Conservation (phyloP, 2,888 invertebrate species). For the Hydroisotoma schaefferi region DNA sequence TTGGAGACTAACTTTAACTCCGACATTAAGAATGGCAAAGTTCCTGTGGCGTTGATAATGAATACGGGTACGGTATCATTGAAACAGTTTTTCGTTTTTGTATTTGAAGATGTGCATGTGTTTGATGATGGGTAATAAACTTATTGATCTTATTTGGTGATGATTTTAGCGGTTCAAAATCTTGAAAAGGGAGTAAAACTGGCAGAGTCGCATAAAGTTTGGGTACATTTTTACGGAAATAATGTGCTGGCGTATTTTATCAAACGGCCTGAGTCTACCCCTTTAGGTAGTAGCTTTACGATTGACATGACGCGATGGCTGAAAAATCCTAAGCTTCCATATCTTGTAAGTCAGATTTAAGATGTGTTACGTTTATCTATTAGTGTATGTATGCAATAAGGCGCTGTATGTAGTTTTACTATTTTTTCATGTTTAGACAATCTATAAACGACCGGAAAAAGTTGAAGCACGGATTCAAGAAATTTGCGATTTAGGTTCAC, state of each 20-base stretch:
- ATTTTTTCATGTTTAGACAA: slow-evolving; percentile 29
- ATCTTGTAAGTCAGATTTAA: slow-evolving; percentile 43
- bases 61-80: slow-evolving; percentile 36
- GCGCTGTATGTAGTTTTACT: neutral
- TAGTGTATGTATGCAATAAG: neutral
- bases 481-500: slow-evolving; percentile 37
- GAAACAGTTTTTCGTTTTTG: neutral
- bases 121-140: neutral
- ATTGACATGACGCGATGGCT: slow-evolving; percentile 45
- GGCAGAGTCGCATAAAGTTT: slow-evolving; percentile 41
- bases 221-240: slow-evolving; percentile 46
- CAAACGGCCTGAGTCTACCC: slow-evolving; percentile 40
- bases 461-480: slow-evolving; percentile 36
- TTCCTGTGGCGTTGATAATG: slow-evolving; percentile 41
- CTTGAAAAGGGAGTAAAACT: slow-evolving; percentile 38
- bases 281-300: slow-evolving; percentile 44
- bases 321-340: slow-evolving; percentile 41
- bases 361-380: too few species aligned
- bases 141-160: neutral
- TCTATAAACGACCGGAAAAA: slow-evolving; percentile 42
- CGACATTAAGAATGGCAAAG: slow-evolving; percentile 33
- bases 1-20: slow-evolving; percentile 39
- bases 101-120: too few species aligned
- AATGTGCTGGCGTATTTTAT: slow-evolving; percentile 45
- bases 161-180: slow-evolving; percentile 27